These are phyloP conservation scores for Aeoliscus strigatus DNA, from an alignment of 2,797 vertebrate genomes.

Conservation along the genomic window DNA sequence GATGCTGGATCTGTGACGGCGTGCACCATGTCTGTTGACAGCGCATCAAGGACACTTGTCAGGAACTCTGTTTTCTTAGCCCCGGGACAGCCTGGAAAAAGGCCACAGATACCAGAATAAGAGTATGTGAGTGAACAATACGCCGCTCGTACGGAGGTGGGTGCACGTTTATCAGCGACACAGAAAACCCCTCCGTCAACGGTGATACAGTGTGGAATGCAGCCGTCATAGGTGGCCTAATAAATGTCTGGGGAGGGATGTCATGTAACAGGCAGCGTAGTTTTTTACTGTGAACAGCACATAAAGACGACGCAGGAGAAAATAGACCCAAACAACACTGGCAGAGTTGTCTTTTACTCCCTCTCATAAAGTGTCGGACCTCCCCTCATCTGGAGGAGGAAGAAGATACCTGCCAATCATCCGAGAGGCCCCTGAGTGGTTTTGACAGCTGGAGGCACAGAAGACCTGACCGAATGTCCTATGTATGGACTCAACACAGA, in stretches of 20 bases:
- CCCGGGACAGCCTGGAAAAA: slow-evolving; percentile 87
- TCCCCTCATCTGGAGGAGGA: slow-evolving; percentile 49
- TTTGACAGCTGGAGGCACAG: slow-evolving; percentile 41
- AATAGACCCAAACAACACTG: slow-evolving; percentile 47
- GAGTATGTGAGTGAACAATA: slow-evolving; percentile 24
- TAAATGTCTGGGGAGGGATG: slow-evolving; percentile 55
- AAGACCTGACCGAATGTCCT: slow-evolving; percentile 19
- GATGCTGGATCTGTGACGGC: slow-evolving; percentile 89
- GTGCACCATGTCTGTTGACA: slow-evolving; percentile 97
- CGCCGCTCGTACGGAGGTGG: slow-evolving; percentile 13
- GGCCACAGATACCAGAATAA: slow-evolving; percentile 36
- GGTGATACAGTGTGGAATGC: slow-evolving; percentile 19
- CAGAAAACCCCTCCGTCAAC: slow-evolving; percentile 17
- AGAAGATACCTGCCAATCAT: slow-evolving; percentile 67
- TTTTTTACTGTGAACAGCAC: slow-evolving; percentile 48
- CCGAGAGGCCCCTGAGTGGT: slow-evolving; percentile 35
- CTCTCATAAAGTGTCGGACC: slow-evolving; percentile 59
- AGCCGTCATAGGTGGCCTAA: slow-evolving; percentile 57
- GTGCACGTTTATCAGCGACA: slow-evolving; percentile 14
- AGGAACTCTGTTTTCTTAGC: slow-evolving; percentile 94
- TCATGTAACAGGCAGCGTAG: slow-evolving; percentile 46
- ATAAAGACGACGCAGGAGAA: slow-evolving; percentile 41
- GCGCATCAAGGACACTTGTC: slow-evolving; percentile 90
- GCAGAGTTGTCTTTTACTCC: slow-evolving; percentile 48
- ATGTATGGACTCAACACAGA: slow-evolving; percentile 17